Base-by-base conservation (phyloP, 2,113 vertebrate genomes). In the Alethe castanea region DNA sequence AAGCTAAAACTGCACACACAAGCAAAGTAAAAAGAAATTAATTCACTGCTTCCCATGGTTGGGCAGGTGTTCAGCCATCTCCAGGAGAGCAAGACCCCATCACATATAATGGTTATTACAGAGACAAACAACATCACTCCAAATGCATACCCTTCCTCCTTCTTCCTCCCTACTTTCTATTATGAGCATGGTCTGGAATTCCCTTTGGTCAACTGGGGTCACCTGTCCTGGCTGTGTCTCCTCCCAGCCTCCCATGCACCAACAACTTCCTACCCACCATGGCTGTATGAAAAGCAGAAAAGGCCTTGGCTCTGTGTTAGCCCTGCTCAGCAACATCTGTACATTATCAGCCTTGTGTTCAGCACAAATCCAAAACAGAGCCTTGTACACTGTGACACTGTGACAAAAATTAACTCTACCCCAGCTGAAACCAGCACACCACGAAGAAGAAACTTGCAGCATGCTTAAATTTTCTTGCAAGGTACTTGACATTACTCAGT, bases 221-320 rank as follows among this genome's bases (percentile, higher is more conserved):
- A 36, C 33, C 36, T 77, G 14, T 52, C 26, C 72, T 15, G 26
- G 26, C 31, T 52, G 22, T 33, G 22, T 33, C 33, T 44, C 8
- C 26, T 60, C 33, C 33, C 72, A 77, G 0, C 5, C 33, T 26
- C 45, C 25, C 31, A 14, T 4, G 17, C 11, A 77, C 16, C 70
- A 19, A 23, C 19, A 67, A 19, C 20, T 23, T 26, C 18, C 9
- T 36, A 9, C 11, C 33, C 53, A 44, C 11, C 0, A 0, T 44
- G 33, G 44, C 0, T 10, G 7, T 22, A 36, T 0, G 0, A 60
- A 56, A 77, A 60, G 14, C 26, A 86, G 33, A 67, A 60, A 44
- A 67, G 45, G 11, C 62, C 33, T 67, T 44, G 36, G 22, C 33
- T 59, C 33, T 69, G 36, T 33, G n/a, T 4, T 8, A 60, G 36